Evolutionary conservation across 30 jellyfish, hydroid and myxozoan species (phyloP).

Genomic region (Turritopsis dohrnii): DNA sequence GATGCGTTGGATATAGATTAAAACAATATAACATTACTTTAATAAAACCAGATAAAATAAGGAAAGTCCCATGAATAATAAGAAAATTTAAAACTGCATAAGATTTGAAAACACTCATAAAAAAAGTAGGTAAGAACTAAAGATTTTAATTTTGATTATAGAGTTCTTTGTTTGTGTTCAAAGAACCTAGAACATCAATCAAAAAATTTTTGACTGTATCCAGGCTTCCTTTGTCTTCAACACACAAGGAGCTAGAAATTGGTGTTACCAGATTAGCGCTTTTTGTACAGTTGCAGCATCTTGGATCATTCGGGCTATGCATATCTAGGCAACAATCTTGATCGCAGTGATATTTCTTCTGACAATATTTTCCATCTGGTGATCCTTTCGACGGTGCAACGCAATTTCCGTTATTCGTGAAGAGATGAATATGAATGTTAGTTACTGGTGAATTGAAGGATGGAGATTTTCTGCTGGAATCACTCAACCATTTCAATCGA

Average conservation of each 20-base stretch:
- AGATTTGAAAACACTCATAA: no score
- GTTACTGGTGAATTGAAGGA: not conserved
- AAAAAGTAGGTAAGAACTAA: no score
- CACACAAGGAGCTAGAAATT: not conserved
- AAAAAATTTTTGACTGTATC: not conserved
- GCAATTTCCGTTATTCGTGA: not conserved
- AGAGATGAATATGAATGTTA: not conserved
- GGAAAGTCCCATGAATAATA: no score
- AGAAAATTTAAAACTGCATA: no score
- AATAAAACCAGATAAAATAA: no score
- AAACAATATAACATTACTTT: no score
- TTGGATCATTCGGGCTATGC: not conserved
- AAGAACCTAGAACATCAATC: not conserved
- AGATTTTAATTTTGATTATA: no score
- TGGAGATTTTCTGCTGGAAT: not conserved
- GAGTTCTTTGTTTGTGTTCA: not conserved
- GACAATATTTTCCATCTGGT: not conserved
- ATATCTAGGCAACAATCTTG: not conserved
- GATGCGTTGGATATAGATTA: no score
- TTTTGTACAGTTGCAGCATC: not conserved
- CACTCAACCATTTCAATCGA: not conserved
- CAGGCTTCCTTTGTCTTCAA: not conserved
- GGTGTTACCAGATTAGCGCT: not conserved
- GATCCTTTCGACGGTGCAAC: not conserved
- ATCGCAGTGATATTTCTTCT: not conserved